Conservation (phyloP, 30 jellyfish, hydroid and myxozoan species). For the Aurelia sp. region DNA sequence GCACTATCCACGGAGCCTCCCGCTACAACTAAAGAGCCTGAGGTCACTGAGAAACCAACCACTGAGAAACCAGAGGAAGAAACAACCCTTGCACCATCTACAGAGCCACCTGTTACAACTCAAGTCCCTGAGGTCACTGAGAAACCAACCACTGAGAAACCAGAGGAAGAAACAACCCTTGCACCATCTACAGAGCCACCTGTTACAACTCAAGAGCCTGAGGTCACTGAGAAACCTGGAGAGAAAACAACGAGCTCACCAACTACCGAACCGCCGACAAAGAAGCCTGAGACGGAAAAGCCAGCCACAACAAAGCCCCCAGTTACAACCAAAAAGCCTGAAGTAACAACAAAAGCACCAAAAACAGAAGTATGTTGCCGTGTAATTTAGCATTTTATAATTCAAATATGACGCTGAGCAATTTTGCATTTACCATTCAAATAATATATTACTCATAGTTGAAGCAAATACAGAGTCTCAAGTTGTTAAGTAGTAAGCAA, state of each 20-base stretch:
- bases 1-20: background rate
- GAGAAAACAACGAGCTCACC: no score
- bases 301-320: background rate
- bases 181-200: background rate
- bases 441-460: no score
- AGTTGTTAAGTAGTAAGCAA: no score
- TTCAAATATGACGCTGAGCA: no score
- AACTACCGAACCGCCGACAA: no score
- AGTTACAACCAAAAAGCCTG: background rate
- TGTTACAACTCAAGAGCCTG: constrained; percentile 1
- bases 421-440: no score
- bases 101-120: background rate
- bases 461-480: no score
- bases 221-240: no score
- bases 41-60: background rate
- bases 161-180: background rate
- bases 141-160: background rate
- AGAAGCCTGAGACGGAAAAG: no score
- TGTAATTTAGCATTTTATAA: no score
- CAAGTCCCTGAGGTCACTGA: background rate
- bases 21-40: constrained; percentile 9
- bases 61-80: background rate
- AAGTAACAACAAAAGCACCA: background rate
- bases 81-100: background rate
- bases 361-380: background rate